Conservation (phyloP, 1,140 invertebrate species). For the Zophobas atratus region DNA sequence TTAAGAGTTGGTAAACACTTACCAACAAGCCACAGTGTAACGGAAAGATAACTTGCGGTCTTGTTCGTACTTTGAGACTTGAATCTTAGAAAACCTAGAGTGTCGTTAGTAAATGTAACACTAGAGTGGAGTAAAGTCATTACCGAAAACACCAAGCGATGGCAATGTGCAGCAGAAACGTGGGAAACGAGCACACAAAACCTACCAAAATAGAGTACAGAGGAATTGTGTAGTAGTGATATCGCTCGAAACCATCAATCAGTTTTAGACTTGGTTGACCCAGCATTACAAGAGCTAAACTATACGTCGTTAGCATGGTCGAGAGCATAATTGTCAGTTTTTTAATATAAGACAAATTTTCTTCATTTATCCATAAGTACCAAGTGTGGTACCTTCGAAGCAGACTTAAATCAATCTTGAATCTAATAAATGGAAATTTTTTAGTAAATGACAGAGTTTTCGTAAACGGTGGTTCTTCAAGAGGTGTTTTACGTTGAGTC, state of each 20-base stretch:
- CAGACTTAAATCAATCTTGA: not conserved
- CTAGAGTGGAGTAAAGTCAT: not conserved
- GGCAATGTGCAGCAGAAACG: not conserved
- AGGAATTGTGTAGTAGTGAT: not conserved
- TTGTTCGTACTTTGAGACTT: not conserved
- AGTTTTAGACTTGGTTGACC: not conserved
- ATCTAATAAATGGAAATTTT: too few species aligned
- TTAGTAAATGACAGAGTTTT: not conserved
- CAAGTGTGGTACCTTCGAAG: conserved; percentile 9
- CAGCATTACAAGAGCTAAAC: not conserved
- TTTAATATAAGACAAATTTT: conserved; percentile 7
- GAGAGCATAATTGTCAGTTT: conserved; percentile 5
- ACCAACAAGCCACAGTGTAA: not conserved
- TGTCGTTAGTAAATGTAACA: not conserved
- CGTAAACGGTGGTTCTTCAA: not conserved
- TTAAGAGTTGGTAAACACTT: not conserved
- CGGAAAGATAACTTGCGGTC: not conserved
- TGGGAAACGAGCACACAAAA: conserved; percentile 1
- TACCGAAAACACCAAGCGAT: conserved; percentile 23
- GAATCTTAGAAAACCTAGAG: not conserved
- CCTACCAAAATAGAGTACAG: conserved; percentile 4
- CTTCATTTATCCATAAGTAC: conserved; percentile 4
- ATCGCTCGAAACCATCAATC: not conserved
- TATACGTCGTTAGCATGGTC: not conserved
- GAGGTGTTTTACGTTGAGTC: not conserved